These are phyloP conservation scores for Stictonetta naevosa DNA, from an alignment of 2,113 vertebrate species.

Conservation along the genomic window DNA sequence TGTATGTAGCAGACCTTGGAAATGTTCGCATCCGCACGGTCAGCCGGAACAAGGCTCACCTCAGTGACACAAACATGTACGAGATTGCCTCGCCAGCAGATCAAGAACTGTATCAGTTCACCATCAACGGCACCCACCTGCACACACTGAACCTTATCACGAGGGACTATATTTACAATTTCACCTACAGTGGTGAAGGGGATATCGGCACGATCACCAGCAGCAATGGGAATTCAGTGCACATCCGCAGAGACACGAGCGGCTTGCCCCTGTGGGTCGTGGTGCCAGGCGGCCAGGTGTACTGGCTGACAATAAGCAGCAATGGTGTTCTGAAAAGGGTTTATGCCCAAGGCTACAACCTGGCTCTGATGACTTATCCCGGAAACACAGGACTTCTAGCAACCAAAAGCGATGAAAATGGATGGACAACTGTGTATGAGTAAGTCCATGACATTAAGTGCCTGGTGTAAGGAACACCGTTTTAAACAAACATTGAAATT, in stretches of 20 bases:
- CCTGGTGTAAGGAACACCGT: neutral
- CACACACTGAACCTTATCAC: slow-evolving; percentile 94
- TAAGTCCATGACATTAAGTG: slow-evolving; percentile 74
- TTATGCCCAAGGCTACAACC: slow-evolving; percentile 93
- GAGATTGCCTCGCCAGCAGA: slow-evolving; percentile 93
- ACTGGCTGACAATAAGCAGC: slow-evolving; percentile 95
- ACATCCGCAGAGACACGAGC: slow-evolving; percentile 89
- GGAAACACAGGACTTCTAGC: slow-evolving; percentile 93
- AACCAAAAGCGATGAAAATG: slow-evolving; percentile 96
- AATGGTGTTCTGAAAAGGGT: slow-evolving; percentile 93
- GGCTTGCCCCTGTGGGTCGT: slow-evolving; percentile 93
- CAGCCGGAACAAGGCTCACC: slow-evolving; percentile 88
- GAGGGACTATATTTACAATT: slow-evolving; percentile 92
- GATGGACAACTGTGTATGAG: slow-evolving; percentile 97
- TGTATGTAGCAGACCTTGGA: slow-evolving; percentile 93
- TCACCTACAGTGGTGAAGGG: slow-evolving; percentile 88
- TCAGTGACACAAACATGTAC: slow-evolving; percentile 82
- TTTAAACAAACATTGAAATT: neutral
- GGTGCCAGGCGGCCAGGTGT: slow-evolving; percentile 91
- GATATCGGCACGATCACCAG: slow-evolving; percentile 83
- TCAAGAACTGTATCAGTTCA: slow-evolving; percentile 96
- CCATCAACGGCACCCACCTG: slow-evolving; percentile 91
- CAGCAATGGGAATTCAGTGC: slow-evolving; percentile 84
- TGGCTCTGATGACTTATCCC: slow-evolving; percentile 94
- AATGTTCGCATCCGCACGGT: slow-evolving; percentile 93